Evolutionary conservation across 2,797 vertebrate species (phyloP), one percentile per base, ranked within the genome.

Genomic region (Echiichthys vipera): DNA sequence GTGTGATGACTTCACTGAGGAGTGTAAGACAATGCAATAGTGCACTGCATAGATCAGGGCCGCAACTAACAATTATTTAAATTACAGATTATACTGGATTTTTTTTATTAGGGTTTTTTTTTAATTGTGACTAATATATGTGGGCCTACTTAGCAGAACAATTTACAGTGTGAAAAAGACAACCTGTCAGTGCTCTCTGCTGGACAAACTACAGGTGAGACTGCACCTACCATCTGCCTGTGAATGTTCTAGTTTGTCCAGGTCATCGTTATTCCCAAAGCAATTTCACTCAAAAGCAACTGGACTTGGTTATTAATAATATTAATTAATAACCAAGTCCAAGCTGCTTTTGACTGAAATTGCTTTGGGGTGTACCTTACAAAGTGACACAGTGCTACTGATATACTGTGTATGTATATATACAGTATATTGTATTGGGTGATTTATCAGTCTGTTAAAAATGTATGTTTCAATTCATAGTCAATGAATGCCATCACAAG

Each of bases 181-280:
- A 25, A 27, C 13, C n/a, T 51, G 32, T 57, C 37, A 59, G 50
- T 22, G 43, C 42, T 59, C 49, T 55, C 64, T 61, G 32, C 24
- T 61, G 62, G 71, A 56, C 29, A 67, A 54, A 59, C 34, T 32
- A 22, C 25, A 58, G 25, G 20, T 25, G 24, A 53, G 7, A 55
- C 27, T 14, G n/a, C n/a, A n/a, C n/a, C n/a, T n/a, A n/a, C n/a
- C n/a, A n/a, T n/a, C n/a, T n/a, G n/a, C n/a, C n/a, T n/a, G n/a
- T n/a, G n/a, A n/a, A n/a, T n/a, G n/a, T n/a, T n/a, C n/a, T n/a
- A n/a, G n/a, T n/a, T n/a, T n/a, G n/a, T n/a, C n/a, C n/a, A n/a
- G n/a, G n/a, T n/a, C n/a, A n/a, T n/a, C n/a, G n/a, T n/a, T n/a
- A n/a, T n/a, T n/a, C n/a, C n/a, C n/a, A n/a, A n/a, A n/a, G n/a